Evolutionary conservation across 2,797 vertebrate genomes (phyloP).

Genomic region (Triplophysa bombifrons): DNA sequence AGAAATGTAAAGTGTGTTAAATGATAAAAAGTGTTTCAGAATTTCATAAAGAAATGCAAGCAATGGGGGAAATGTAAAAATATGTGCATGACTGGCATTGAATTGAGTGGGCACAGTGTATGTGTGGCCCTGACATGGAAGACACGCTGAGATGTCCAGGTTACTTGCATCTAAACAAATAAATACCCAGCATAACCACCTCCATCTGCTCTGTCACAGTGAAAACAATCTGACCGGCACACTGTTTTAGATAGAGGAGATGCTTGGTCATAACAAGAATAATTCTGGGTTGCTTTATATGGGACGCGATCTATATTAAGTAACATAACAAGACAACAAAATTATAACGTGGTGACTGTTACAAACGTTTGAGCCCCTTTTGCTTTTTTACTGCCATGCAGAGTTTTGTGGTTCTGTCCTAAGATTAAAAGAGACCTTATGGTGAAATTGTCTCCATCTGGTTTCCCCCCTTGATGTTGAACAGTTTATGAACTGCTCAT

Average conservation of each 20-base stretch:
- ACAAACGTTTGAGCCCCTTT: slow-evolving; percentile 54
- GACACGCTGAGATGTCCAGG: slow-evolving; percentile 2
- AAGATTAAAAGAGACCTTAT: slow-evolving; percentile 60
- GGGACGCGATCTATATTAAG: slow-evolving; percentile 82
- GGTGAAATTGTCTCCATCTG: slow-evolving; percentile 67
- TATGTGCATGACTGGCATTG: neutral
- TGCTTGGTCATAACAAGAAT: slow-evolving; percentile 80
- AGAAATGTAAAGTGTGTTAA: neutral
- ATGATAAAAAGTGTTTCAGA: neutral
- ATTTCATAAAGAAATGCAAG: neutral
- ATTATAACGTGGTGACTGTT: slow-evolving; percentile 73
- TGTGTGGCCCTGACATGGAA: slow-evolving; percentile 8
- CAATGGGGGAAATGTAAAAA: too few species aligned
- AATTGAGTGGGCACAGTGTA: neutral
- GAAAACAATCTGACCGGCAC: slow-evolving; percentile 43
- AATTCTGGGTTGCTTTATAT: slow-evolving; percentile 82
- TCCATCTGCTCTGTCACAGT: slow-evolving; percentile 73
- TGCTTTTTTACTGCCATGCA: slow-evolving; percentile 58
- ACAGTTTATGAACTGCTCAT: slow-evolving; percentile 43
- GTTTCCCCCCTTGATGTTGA: slow-evolving; percentile 53
- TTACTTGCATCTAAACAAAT: slow-evolving; percentile 68
- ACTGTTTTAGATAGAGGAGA: slow-evolving; percentile 59
- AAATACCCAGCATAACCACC: slow-evolving; percentile 74
- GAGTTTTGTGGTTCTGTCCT: slow-evolving; percentile 60
- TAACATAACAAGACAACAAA: slow-evolving; percentile 81